These are phyloP conservation scores for Disparrhopalites patrizii DNA, from an alignment of 2,888 invertebrate species.

Conservation along the genomic window DNA sequence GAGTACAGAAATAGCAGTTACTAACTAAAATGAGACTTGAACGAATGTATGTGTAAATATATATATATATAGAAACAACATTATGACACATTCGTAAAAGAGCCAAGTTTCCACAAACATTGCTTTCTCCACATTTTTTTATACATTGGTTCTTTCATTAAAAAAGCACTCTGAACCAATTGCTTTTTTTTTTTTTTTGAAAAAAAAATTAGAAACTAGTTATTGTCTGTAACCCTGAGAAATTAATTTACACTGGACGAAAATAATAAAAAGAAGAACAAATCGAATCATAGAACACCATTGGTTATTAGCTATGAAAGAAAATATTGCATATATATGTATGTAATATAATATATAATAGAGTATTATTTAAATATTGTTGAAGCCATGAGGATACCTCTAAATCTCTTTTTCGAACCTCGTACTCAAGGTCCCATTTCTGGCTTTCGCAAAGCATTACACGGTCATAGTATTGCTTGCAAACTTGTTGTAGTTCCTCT, in stretches of 20 bases:
- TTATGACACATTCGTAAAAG: too few species aligned
- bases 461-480: conserved; percentile 94
- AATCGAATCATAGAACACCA: too few species aligned
- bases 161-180: neutral
- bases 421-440: conserved; percentile 99
- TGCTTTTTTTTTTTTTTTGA: neutral
- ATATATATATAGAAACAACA: conserved; percentile 1
- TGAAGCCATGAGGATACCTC: conserved; percentile 65
- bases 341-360: neutral
- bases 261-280: conserved; percentile 4
- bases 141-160: too few species aligned
- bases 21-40: neutral
- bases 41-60: neutral
- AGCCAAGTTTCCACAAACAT: too few species aligned
- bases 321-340: neutral
- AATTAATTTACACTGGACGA: too few species aligned
- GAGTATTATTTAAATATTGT: conserved; percentile 3
- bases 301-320: too few species aligned
- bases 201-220: neutral
- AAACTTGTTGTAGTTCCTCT: conserved; percentile 86
- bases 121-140: too few species aligned
- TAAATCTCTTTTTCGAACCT: conserved; percentile 99
- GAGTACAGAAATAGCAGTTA: too few species aligned
- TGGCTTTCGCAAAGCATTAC: conserved; percentile 97
- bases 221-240: too few species aligned